phyloP scores from a whole-genome alignment of 2,888 invertebrate genomes.

The Epistrophe eligans region DNA sequence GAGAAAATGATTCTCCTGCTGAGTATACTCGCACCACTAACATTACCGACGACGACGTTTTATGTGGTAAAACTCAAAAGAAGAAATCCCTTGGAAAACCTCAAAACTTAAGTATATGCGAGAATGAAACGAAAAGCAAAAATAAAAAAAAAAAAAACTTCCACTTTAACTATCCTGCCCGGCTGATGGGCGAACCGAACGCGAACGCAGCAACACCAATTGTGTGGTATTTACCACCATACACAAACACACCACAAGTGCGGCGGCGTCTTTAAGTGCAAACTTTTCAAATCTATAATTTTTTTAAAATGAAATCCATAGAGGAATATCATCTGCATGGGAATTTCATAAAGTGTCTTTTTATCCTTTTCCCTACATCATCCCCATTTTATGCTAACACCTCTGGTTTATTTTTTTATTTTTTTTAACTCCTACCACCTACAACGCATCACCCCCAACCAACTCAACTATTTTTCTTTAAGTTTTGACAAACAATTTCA shows the following conservation, averaged over 20 bases:
- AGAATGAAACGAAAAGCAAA: not conserved
- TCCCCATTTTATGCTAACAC: slow-evolving; percentile 7
- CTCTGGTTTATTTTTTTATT: not conserved
- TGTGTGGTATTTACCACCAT: slow-evolving; percentile 41
- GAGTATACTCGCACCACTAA: not conserved
- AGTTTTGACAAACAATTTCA: slow-evolving; percentile 74
- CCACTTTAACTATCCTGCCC: not conserved
- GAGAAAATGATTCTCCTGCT: slow-evolving; percentile 45
- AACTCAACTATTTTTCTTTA: slow-evolving; percentile 18
- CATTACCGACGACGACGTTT: slow-evolving; percentile 19
- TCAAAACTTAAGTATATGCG: slow-evolving; percentile 34
- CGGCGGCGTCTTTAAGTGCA: slow-evolving; percentile 71
- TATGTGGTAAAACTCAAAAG: slow-evolving; percentile 41
- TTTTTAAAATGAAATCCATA: slow-evolving; percentile 71
- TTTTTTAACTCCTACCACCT: not conserved
- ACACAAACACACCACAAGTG: slow-evolving; percentile 61
- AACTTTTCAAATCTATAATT: slow-evolving; percentile 75
- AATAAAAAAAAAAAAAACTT: slow-evolving; percentile 10
- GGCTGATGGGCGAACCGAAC: not conserved
- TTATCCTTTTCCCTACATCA: slow-evolving; percentile 41
- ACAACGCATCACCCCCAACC: not conserved
- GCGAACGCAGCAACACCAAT: slow-evolving; percentile 24
- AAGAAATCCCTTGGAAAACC: slow-evolving; percentile 43
- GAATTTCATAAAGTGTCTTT: slow-evolving; percentile 74
- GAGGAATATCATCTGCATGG: slow-evolving; percentile 75